A percentile compares a stretch with the other conserved stretches of the same genome.
Conservation (phyloP, 1,140 invertebrate genomes). For the Drepana arcuata region DNA sequence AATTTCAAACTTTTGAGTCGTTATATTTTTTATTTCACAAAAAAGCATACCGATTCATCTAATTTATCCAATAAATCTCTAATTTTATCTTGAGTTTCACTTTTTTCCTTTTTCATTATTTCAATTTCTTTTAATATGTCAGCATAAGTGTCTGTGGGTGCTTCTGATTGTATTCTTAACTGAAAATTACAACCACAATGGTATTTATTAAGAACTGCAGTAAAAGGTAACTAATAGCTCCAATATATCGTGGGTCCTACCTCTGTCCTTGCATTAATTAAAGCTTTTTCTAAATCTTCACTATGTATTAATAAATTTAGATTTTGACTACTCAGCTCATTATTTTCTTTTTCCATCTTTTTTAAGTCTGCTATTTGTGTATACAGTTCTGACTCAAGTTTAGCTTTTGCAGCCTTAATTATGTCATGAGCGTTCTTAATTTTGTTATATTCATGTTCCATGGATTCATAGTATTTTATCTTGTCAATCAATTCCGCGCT, state of each 20-base stretch:
- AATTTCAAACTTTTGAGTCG: not conserved
- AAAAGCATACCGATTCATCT: conserved; percentile 36
- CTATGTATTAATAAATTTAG: conserved; percentile 27
- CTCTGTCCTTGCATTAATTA: conserved; percentile 31
- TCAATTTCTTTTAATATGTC: conserved; percentile 40
- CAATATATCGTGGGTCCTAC: too few species aligned
- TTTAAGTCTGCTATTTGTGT: conserved; percentile 20
- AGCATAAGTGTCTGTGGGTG: conserved; percentile 10
- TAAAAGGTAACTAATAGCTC: too few species aligned
- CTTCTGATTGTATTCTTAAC: too few species aligned
- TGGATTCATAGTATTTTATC: conserved; percentile 26
- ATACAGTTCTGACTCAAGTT: conserved; percentile 27
- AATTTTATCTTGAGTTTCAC: conserved; percentile 27
- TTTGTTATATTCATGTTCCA: conserved; percentile 28
- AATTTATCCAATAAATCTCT: conserved; percentile 37
- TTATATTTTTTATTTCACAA: conserved; percentile 3
- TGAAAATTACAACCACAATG: too few species aligned
- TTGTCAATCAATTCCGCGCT: conserved; percentile 25
- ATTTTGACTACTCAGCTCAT: conserved; percentile 25
- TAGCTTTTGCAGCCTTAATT: conserved; percentile 33
- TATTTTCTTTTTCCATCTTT: conserved; percentile 30
- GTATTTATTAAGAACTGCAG: too few species aligned
- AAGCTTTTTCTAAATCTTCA: conserved; percentile 35
- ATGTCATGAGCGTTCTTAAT: conserved; percentile 21
- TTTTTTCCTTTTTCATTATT: conserved; percentile 40